Evolutionary conservation across 2,797 vertebrate species (phyloP).

Genomic region (Sciurus vulgaris): DNA sequence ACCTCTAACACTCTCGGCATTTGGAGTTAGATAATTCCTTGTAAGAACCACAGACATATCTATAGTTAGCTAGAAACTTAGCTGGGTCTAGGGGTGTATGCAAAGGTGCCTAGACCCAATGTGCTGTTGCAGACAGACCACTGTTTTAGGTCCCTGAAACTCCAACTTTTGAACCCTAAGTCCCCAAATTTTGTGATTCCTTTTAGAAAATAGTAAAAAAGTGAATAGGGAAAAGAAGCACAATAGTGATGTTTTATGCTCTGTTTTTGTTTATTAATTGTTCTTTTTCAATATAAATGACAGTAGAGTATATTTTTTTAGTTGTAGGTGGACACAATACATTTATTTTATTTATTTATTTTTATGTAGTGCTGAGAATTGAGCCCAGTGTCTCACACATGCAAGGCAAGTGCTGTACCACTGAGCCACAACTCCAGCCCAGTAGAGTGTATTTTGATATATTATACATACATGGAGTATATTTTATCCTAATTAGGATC

Average conservation of each 20-base stretch:
- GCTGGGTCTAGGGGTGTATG: not conserved
- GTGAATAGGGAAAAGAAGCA: not conserved
- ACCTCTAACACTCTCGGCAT: not conserved
- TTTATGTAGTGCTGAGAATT: too few species aligned
- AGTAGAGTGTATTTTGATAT: too few species aligned
- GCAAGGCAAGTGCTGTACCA: too few species aligned
- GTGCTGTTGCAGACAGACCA: not conserved
- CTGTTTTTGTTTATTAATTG: too few species aligned
- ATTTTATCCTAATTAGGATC: too few species aligned
- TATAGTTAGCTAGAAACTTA: not conserved
- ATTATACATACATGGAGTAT: too few species aligned
- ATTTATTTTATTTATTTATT: too few species aligned
- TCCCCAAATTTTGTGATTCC: not conserved
- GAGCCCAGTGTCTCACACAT: too few species aligned
- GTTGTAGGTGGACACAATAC: too few species aligned
- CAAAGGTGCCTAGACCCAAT: not conserved
- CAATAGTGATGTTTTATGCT: not conserved
- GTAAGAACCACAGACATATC: not conserved
- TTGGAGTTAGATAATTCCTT: not conserved
- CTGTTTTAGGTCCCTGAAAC: not conserved
- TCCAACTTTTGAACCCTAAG: not conserved
- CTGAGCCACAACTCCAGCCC: too few species aligned
- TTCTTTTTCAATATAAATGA: too few species aligned
- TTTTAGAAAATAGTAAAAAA: constrained; percentile 11
- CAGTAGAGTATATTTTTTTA: too few species aligned